phyloP scores from a whole-genome alignment of 1,140 invertebrate genomes.

The Steinernema khuongi region DNA sequence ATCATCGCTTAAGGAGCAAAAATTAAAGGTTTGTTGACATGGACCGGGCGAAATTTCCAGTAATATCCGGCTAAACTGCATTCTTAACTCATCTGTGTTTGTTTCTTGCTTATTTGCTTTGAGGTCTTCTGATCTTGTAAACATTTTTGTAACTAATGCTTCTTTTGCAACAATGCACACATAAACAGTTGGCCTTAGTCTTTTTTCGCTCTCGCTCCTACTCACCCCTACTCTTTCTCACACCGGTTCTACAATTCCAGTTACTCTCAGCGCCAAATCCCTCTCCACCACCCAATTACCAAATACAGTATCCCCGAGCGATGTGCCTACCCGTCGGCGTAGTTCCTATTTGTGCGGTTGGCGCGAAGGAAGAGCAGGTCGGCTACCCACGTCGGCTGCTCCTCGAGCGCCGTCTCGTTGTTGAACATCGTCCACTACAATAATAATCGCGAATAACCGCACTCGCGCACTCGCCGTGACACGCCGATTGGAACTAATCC shows the following conservation, averaged over 20 bases:
- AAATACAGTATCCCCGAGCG: background rate
- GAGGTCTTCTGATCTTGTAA: too few species aligned
- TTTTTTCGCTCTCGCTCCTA: too few species aligned
- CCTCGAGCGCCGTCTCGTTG: background rate
- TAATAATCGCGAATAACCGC: background rate
- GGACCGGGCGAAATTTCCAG: too few species aligned
- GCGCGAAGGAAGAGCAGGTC: background rate
- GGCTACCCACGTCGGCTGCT: background rate
- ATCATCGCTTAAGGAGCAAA: too few species aligned
- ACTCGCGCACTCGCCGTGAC: background rate
- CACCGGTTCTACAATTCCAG: background rate
- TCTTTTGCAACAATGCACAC: too few species aligned
- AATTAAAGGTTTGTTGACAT: too few species aligned
- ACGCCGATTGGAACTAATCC: conserved; percentile 3
- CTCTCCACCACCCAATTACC: background rate
- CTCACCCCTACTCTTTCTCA: too few species aligned
- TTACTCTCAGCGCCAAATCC: background rate
- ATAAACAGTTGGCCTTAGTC: too few species aligned
- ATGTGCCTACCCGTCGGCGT: background rate
- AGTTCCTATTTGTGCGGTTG: background rate
- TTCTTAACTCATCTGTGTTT: too few species aligned
- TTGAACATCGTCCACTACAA: background rate
- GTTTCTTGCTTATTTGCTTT: too few species aligned
- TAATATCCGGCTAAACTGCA: too few species aligned
- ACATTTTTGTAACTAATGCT: too few species aligned